These are phyloP conservation scores for Knipowitschia caucasica DNA, from an alignment of 2,797 vertebrate genomes.

Conservation along the genomic window DNA sequence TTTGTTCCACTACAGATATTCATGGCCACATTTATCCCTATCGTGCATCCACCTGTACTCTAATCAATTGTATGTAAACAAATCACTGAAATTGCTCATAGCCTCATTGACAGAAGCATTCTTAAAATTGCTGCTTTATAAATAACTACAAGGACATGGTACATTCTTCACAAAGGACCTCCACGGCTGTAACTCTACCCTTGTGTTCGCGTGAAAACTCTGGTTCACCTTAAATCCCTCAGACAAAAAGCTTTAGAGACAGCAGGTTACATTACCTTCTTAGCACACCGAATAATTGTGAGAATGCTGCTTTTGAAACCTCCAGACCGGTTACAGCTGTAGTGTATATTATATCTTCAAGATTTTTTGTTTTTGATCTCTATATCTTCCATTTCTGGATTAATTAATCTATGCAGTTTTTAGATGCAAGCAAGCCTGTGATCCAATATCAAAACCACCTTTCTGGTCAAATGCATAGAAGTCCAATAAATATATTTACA, in stretches of 20 bases:
- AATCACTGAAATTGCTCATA: neutral
- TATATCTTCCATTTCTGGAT: too few species aligned
- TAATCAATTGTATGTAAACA: neutral
- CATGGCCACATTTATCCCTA: too few species aligned
- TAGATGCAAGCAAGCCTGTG: too few species aligned
- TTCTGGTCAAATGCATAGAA: too few species aligned
- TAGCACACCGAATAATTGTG: constrained; percentile 4
- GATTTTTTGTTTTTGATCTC: too few species aligned
- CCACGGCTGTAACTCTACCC: constrained; percentile 2
- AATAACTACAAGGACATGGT: neutral
- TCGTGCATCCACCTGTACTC: too few species aligned
- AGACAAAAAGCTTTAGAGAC: constrained; percentile 6
- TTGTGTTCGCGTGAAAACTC: neutral
- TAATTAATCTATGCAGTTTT: too few species aligned
- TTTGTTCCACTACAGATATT: too few species aligned
- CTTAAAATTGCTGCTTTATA: neutral
- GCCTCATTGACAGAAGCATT: neutral
- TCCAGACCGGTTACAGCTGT: too few species aligned
- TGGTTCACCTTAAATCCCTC: constrained; percentile 4
- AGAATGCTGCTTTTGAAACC: neutral
- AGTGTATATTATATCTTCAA: too few species aligned
- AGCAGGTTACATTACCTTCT: constrained; percentile 3
- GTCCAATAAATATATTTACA: too few species aligned
- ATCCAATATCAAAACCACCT: too few species aligned
- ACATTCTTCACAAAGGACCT: neutral